Evolutionary conservation across 2,888 invertebrate genomes (phyloP), one percentile per base, ranked within the genome.

Genomic region (Lysandra bellargus): DNA sequence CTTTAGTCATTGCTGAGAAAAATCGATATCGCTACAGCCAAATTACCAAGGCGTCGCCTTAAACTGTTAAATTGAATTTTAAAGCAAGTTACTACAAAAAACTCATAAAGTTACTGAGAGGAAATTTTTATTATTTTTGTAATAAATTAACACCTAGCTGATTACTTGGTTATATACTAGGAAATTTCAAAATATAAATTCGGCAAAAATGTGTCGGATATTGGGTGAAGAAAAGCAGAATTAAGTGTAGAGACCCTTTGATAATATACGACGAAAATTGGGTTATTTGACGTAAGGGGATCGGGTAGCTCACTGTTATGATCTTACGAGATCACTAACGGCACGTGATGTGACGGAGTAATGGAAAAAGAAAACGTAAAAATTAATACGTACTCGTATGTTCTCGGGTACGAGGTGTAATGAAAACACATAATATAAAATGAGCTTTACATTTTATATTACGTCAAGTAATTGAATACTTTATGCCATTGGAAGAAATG

Each of bases 281-380:
- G 75, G 75, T 75, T 75, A 75, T 23, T 75, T 49, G 75, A 49
- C 75, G 49, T 44, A 75, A 75, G 75, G 75, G 75, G 75, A 75
- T 44, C 44, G 75, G 49, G 44, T 49, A 49, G 44, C 49, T 75
- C 23, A 14, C 75, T 75, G 75, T 75, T 75, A 49, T 49, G 75
- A 49, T 75, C 44, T 75, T 75, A 75, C 49, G 49, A 30, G 23
- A 75, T 75, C 30, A 75, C 23, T 49, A 30, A 30, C 49, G 75
- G 49, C 75, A 75, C 75, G 75, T 75, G 49, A 75, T 49, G 49
- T 44, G 14, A 75, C 49, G 49, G 7, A 49, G n/a, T 49, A 49
- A 75, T 49, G 44, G 12, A 75, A 69, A 64, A 69, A 33, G 69
- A 69, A 69, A 69, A 69, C 69, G 33, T 69, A 69, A 69, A 69